phyloP scores from a whole-genome alignment of 2,888 invertebrate genomes.

The Busseola fusca region DNA sequence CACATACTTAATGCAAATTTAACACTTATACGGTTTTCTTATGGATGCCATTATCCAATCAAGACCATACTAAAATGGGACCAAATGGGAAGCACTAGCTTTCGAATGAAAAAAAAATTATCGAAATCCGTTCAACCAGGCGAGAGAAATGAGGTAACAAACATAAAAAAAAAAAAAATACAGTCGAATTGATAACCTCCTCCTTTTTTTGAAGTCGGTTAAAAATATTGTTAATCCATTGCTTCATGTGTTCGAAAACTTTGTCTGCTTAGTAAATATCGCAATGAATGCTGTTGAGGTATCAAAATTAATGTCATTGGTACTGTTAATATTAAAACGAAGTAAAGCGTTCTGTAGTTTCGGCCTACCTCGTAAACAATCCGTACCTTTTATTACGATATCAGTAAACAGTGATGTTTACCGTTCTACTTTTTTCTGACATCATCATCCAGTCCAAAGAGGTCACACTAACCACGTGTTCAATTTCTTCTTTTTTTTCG shows the following conservation, averaged over 20 bases:
- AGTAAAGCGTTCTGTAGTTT: background rate
- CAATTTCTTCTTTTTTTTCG: background rate
- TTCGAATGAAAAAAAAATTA: too few species aligned
- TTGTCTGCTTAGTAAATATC: background rate
- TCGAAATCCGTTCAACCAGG: too few species aligned
- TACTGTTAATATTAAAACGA: background rate
- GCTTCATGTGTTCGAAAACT: background rate
- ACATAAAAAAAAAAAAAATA: too few species aligned
- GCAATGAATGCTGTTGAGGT: background rate
- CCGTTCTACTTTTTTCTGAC: conserved; percentile 1
- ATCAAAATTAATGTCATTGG: background rate
- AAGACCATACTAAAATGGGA: too few species aligned
- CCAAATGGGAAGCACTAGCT: too few species aligned
- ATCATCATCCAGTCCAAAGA: conserved; percentile 4
- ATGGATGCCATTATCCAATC: too few species aligned
- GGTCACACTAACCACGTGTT: conserved; percentile 3
- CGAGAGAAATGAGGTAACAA: too few species aligned
- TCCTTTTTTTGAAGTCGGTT: too few species aligned
- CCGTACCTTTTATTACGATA: background rate
- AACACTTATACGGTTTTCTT: too few species aligned
- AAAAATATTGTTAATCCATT: background rate
- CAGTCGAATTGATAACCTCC: too few species aligned
- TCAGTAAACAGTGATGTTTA: background rate
- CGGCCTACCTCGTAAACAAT: background rate
- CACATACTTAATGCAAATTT: too few species aligned